These are phyloP conservation scores for Chymomyza fuscimana DNA, from an alignment of 2,888 invertebrate genomes.

Conservation along the genomic window DNA sequence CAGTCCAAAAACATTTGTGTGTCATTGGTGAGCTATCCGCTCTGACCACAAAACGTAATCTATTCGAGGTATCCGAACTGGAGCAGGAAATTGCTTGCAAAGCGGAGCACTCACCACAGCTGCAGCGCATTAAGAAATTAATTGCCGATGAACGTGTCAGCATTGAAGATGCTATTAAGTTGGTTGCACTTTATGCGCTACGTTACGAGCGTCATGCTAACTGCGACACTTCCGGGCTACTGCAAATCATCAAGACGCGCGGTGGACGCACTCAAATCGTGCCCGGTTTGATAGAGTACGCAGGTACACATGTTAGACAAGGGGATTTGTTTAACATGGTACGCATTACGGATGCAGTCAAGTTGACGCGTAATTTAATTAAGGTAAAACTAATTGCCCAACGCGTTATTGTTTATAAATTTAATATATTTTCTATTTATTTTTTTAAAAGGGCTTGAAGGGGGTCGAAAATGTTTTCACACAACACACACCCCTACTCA, in stretches of 20 bases:
- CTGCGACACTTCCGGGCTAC: conserved; percentile 89
- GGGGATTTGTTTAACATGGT: conserved; percentile 92
- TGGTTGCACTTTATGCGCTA: conserved; percentile 95
- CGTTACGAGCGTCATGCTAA: conserved; percentile 94
- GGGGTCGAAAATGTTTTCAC: conserved; percentile 99
- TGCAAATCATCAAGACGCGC: conserved; percentile 86
- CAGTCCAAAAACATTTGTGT: conserved; percentile 98
- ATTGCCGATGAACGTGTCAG: conserved; percentile 87
- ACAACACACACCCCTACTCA: conserved; percentile 96
- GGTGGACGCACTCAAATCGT: conserved; percentile 85
- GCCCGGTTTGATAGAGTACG: conserved; percentile 89
- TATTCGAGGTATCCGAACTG: conserved; percentile 94
- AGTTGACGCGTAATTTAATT: conserved; percentile 83
- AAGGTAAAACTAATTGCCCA: conserved; percentile 51
- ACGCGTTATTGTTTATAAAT: not conserved
- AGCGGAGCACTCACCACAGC: conserved; percentile 88
- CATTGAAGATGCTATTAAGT: conserved; percentile 89
- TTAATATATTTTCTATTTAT: not conserved
- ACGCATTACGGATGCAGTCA: conserved; percentile 94
- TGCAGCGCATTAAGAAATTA: conserved; percentile 89
- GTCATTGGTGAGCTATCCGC: conserved; percentile 97
- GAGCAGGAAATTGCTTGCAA: conserved; percentile 97
- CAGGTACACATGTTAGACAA: conserved; percentile 89
- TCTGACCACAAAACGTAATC: conserved; percentile 86
- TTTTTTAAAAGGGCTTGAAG: conserved; percentile 84